Evolutionary conservation across 1,140 invertebrate genomes (phyloP).

Genomic region (Drosophila pachea): DNA sequence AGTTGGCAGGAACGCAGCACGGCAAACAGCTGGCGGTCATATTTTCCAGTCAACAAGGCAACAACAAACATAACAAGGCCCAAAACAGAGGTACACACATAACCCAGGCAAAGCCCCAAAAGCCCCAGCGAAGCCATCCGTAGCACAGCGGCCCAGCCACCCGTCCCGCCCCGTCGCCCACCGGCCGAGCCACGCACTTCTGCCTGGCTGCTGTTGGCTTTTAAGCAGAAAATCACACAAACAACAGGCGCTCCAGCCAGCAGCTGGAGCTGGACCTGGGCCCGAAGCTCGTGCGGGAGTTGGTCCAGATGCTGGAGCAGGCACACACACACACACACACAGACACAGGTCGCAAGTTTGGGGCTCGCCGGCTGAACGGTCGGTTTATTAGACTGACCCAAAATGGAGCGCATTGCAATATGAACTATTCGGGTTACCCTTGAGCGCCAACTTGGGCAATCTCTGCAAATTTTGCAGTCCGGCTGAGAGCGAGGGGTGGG

Average conservation of each 20-base stretch:
- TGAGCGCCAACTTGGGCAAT: constrained; percentile 13
- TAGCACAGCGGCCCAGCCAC: background rate
- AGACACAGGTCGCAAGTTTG: background rate
- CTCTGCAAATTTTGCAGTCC: background rate
- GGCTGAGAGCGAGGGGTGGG: background rate
- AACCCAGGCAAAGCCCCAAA: constrained; percentile 5
- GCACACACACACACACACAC: constrained; percentile 15
- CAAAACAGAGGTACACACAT: constrained; percentile 11
- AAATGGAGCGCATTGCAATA: constrained; percentile 50
- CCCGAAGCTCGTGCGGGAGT: no score
- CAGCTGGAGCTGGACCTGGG: background rate
- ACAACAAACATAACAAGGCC: constrained; percentile 65
- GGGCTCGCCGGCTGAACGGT: constrained; percentile 13
- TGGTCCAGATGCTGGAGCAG: background rate
- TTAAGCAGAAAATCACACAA: constrained; percentile 69
- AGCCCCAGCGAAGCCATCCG: constrained; percentile 5
- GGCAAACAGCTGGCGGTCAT: constrained; percentile 72
- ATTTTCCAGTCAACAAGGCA: constrained; percentile 75
- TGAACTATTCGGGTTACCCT: constrained; percentile 42
- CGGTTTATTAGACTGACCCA: constrained; percentile 71
- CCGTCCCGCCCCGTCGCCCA: background rate
- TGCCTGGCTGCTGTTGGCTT: constrained; percentile 54
- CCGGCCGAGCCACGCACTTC: constrained; percentile 31
- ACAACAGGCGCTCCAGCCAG: constrained; percentile 19
- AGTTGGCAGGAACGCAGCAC: constrained; percentile 28